Evolutionary conservation across 2,888 invertebrate genomes (phyloP).

Genomic region (Oligia latruncula): DNA sequence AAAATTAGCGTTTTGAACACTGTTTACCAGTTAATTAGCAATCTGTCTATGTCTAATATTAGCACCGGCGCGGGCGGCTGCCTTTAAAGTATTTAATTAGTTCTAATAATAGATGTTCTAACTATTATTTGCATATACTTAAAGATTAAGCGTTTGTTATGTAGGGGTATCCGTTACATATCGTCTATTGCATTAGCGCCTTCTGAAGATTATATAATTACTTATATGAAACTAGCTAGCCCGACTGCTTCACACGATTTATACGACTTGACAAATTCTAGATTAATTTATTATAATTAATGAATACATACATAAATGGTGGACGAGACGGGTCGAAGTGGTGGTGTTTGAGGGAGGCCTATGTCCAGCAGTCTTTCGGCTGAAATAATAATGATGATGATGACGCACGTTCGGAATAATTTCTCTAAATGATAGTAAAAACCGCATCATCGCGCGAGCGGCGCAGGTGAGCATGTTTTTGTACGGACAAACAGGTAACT

Average conservation of each 20-base stretch:
- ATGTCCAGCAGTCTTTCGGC: too few relatives aligned
- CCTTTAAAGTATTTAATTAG: conserved; percentile 32
- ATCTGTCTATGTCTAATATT: conserved; percentile 60
- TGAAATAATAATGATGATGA: too few relatives aligned
- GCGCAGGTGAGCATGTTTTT: too few relatives aligned
- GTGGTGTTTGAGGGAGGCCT: background rate
- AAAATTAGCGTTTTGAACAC: conserved; percentile 72
- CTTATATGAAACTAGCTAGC: background rate
- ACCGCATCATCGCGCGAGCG: background rate
- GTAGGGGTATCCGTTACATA: background rate
- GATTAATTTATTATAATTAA: background rate
- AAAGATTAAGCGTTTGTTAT: background rate
- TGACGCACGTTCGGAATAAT: background rate
- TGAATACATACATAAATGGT: background rate
- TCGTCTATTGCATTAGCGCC: background rate
- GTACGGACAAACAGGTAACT: too few relatives aligned
- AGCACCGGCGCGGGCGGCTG: conserved; percentile 9
- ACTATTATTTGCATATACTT: conserved; percentile 7
- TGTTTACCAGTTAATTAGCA: conserved; percentile 66
- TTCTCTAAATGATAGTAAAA: background rate
- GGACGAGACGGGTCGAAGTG: too few relatives aligned
- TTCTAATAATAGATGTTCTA: conserved; percentile 11
- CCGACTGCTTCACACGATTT: background rate
- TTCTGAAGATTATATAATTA: background rate
- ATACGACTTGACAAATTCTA: background rate